Base-by-base conservation (phyloP, 2,888 invertebrate genomes). In the Plagiodera versicolora region DNA sequence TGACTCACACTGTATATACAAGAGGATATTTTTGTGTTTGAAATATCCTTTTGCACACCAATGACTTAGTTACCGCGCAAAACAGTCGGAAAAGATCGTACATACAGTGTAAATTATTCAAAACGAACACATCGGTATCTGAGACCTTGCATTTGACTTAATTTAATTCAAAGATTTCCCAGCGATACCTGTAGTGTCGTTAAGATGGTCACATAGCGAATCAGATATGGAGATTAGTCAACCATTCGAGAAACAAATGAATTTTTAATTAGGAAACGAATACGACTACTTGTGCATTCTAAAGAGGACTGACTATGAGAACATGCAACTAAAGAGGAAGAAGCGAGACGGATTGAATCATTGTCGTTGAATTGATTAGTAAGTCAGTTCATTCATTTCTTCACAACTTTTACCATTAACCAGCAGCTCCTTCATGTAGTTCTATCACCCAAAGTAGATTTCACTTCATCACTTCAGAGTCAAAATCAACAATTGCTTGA, bases 191-290 rank as follows among this genome's bases (percentile, higher is more conserved):
- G 69, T 70, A 73, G 70, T 76, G 76, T 76, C 76, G 75, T 76
- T 76, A 76, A 75, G 74, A 71, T 74, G 73, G 72, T 72, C 76
- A 76, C 75, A 72, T 72, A 76, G 74, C 76, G 75, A 74, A 76
- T 75, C 76, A 74, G 72, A 75, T 75, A 76, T 75, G 75, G 74
- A 76, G 72, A 76, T 76, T 74, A 75, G 75, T 75, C 74, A 75
- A 75, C 75, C 74, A 72, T 71, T 74, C 72, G 70, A 72, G 71
- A 73, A 71, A 75, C 71, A 72, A 73, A 74, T 74, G 74, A 75
- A 75, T 74, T 74, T 74, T 74, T 75, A 75, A 75, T 75, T 75
- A 74, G 71, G 70, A 69, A 70, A 75, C 72, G 73, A 74, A 75
- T 75, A 73, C 73, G 73, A 75, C 75, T 75, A 73, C 73, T 75